Evolutionary conservation across 1,140 invertebrate species (phyloP).

Genomic region (Drosophila kohkoa): DNA sequence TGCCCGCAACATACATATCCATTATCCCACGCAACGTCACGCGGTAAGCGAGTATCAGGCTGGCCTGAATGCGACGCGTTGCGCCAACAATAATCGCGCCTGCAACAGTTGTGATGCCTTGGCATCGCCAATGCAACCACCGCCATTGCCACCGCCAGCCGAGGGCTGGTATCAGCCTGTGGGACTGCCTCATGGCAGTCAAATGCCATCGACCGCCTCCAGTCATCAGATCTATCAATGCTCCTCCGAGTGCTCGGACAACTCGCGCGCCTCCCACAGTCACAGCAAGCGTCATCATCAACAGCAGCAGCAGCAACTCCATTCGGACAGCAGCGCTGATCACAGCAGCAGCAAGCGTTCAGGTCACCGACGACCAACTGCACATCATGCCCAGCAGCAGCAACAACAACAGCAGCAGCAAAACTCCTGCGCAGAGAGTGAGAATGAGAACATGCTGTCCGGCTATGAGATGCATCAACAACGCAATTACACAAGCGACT

Average conservation of each 20-base stretch:
- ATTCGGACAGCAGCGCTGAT: constrained; percentile 75
- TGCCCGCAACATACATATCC: constrained; percentile 76
- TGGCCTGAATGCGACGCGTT: constrained; percentile 70
- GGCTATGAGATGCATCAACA: constrained; percentile 61
- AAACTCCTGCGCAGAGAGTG: constrained; percentile 64
- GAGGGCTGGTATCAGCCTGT: constrained; percentile 82
- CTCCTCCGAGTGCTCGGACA: constrained; percentile 84
- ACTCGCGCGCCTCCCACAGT: constrained; percentile 74
- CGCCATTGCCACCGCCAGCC: constrained; percentile 54
- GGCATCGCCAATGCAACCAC: constrained; percentile 77
- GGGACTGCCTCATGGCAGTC: constrained; percentile 51
- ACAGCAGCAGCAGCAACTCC: constrained; percentile 47
- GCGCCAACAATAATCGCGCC: constrained; percentile 72
- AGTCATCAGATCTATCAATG: constrained; percentile 84
- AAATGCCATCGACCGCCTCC: constrained; percentile 68
- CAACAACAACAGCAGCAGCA: constrained; percentile 42
- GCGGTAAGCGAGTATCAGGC: constrained; percentile 81
- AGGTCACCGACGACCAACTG: constrained; percentile 11
- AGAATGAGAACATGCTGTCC: constrained; percentile 74
- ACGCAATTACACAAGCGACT: constrained; percentile 76
- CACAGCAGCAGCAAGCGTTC: constrained; percentile 60
- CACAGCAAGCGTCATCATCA: constrained; percentile 47
- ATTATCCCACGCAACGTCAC: constrained; percentile 79
- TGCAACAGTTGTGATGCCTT: constrained; percentile 83
- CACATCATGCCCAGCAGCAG: constrained; percentile 34